Evolutionary conservation across 2,113 vertebrate species (phyloP), one percentile per base, ranked within the genome.

Genomic region (Muscicapa adusta): DNA sequence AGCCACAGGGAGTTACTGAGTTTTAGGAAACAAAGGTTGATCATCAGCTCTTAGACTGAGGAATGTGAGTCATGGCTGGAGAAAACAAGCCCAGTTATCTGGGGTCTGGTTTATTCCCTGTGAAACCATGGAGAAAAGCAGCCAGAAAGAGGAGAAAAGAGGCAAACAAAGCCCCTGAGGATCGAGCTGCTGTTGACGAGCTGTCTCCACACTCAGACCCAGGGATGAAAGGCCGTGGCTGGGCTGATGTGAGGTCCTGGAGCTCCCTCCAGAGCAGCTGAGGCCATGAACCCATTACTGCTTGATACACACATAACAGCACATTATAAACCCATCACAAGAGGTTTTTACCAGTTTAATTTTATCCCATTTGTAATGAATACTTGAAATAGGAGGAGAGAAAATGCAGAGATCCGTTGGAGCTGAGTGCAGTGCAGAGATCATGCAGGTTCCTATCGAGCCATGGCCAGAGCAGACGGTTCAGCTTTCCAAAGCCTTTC

Each of bases 391-490:
- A 81, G 65, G 57, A 65, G 4, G 29, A 77, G 70, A 43, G 40
- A 60, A 40, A 68, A 62, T 8, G 82, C 16, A 2, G 67, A 57
- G 72, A 76, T 78, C 82, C 11, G 0, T 8, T 40, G 38, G 86
- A 68, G 56, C 50, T 77, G 3, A 7, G 60, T 33, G 68, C 47
- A 8, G 31, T 14, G 43, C 66, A 8, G 56, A 33, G 16, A 45
- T 57, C 48, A 0, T 1, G 45, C 1, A 3, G 31, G 62, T 33
- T 79, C 63, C 82, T 47, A 18, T 42, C 1, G 4, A 79, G 12
- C 4, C 2, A 2, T 5, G n/a, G 17, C 88, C 8, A 0, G 42
- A 60, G 40, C 1, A 2, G 17, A 48, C 0, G 0, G 18, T 16
- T 51, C 5, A 10, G 63, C 87, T 84, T 61, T 45, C 12, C 76